Base-by-base conservation (phyloP, 2,888 invertebrate species). In the Melanargia galathea region DNA sequence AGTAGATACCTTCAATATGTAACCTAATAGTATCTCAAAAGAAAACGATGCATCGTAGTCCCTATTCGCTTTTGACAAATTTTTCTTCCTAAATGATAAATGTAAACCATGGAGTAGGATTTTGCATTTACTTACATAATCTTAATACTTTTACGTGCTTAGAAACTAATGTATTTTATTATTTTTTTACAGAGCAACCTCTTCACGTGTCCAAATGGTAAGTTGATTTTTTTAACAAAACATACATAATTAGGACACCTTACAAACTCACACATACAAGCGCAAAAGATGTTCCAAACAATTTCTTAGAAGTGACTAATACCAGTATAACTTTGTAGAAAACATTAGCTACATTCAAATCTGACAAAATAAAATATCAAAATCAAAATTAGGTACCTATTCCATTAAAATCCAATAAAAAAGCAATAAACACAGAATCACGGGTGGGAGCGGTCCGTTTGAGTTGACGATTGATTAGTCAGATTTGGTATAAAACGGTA, bases 181-280 rank as follows among this genome's bases (percentile, higher is more conserved):
- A 79, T 84, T 84, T 81, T 84, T 77, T 93, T 93, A 69, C 94
- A 95, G 95, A 92, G 92, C 77, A 92, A 93, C 78, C 82, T 95
- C 84, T 95, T 95, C 90, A 93, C 93, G 76, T 95, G 95, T 92
- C 94, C 95, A 75, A 94, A 93, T 81, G 95, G 95, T 95, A 86
- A 94, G 95, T 93, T 35, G 11, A 5, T 24, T 16, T 22, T 55
- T 26, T 26, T 35, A 13, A n/a, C 11, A 33, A 16, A 18, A 49
- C 2, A 11, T 6, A 48, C 2, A 2, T 22, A 24, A 13, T 6
- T 24, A 40, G 16, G 2, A 18, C 18, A 43, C 43, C 16, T 43
- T 43, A 18, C 43, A 43, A 18, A 43, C 43, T 43, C 2, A 43
- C 18, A 40, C 13, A 11, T 35, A 38, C n/a, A 38, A 13, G n/a